Base-by-base conservation (phyloP, 2,797 vertebrate species). In the Helicolenus hilgendorfi region DNA sequence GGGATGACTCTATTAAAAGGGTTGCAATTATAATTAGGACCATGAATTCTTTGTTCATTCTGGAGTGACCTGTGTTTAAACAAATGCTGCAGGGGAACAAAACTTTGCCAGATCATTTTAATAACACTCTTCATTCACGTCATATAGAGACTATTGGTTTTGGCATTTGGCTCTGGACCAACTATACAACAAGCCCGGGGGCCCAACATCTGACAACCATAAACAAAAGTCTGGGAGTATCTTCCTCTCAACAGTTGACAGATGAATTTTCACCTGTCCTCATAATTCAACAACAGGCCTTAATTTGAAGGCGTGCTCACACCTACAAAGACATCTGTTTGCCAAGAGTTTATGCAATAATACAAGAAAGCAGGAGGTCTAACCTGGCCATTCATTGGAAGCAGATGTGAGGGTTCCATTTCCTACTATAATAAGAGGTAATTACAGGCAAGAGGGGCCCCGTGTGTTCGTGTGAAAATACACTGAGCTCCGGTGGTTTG, bases 361-460 rank as follows among this genome's bases (percentile, higher is more conserved):
- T 84, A 95, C 89, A 88, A 90, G 85, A 94, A 96, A 92, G 93
- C 89, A 81, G 93, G 84, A 89, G 85, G 86, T 73, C 89, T 77
- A 85, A 93, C 92, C 94, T 95, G 92, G 93, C 93, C 88, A 96
- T 96, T 97, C 95, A 97, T 94, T 94, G 94, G 84, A 95, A 97
- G 95, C 97, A 97, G 97, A 97, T 97, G 97, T 96, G 91, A 96
- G 79, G 81, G 79, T 91, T 96, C 89, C 86, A 94, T 94, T 97
- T 96, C 96, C 96, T 91, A 88, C 95, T 88, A 91, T 95, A 96
- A 96, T 96, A 95, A 92, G 72, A 90, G 83, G 79, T 97, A 97
- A 98, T 97, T 97, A 97, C 79, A 97, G 96, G 80, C 74, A 62
- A 73, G 36, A 81, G 83, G 89, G 83, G 81, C 59, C 59, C 86